Evolutionary conservation across 1,140 invertebrate genomes (phyloP), one percentile per base, ranked within the genome.

Genomic region (Agraylea sexmaculata): DNA sequence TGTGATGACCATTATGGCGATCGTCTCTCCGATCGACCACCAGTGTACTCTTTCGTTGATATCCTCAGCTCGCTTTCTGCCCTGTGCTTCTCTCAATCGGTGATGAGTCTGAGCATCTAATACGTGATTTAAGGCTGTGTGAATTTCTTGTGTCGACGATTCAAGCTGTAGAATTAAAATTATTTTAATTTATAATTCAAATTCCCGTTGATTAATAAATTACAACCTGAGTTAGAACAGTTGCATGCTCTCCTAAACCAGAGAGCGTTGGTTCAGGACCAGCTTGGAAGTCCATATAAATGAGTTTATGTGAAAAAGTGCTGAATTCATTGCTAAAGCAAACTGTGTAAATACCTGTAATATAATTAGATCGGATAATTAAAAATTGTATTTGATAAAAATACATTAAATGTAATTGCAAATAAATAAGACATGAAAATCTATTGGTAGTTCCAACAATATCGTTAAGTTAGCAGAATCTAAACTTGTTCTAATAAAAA

Each of bases 241-340:
- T 94, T 2, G 82, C 78, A 61, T 94, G 89, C 53, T 93, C 87
- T 23, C 79, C 82, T 46, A 90, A 60, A 21, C 86, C 86, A 8
- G 87, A 87, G 25, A 96, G 64, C 0, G 86, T 78, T 32, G 73
- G 64, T 61, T 97, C 91, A 20, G 94, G 87, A 2, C 92, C 92
- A 21, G 93, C 86, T 78, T 93, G 87, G 51, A 97, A 87, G 62
- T 98, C 94, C 80, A 99, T 89, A 62, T 99, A 99, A 8, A 99
- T 87, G 43, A 98, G 74, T 70, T 99, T 99, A 56, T 99, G 95
- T n/a, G 91, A 94, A 66, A 98, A 97, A 25, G 94, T 97, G 28
- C 94, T 98, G 62, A 99, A 99, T 63, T 99, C 93, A 69, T 99
- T 99, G 56, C 91, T 95, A 60, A 99, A 99, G 65, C 96, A 99